phyloP scores from a whole-genome alignment of 2,113 vertebrate species.

The Nanorana parkeri region DNA sequence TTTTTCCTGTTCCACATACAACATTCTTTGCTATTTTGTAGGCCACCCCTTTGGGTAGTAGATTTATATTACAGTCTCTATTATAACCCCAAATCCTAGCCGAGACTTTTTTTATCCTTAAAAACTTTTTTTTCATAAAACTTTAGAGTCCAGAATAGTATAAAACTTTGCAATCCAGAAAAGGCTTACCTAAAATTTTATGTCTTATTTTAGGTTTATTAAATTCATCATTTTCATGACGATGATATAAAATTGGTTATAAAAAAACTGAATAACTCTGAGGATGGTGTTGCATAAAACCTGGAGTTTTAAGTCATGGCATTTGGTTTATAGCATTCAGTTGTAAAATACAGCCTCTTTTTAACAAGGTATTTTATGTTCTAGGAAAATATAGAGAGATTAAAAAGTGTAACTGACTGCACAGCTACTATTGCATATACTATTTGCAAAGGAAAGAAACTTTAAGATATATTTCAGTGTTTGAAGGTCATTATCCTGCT shows the following conservation, averaged over 20 bases:
- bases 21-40: no score
- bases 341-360: conserved; percentile 30
- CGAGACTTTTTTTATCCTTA: neutral
- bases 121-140: conserved; percentile 31
- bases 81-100: no score
- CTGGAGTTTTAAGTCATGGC: conserved; percentile 8
- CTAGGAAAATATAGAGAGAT: conserved; percentile 13
- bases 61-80: no score
- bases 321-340: conserved; percentile 34
- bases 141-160: neutral
- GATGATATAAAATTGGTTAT: conserved; percentile 38
- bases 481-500: neutral
- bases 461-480: neutral
- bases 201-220: conserved; percentile 45
- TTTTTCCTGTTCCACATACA: no score
- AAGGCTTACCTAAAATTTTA: conserved; percentile 41
- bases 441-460: conserved; percentile 17
- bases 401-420: conserved; percentile 28
- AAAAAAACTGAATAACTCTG: conserved; percentile 37
- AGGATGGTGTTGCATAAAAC: conserved; percentile 37
- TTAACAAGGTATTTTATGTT: conserved; percentile 28
- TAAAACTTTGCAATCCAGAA: conserved; percentile 44
- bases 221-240: conserved; percentile 41
- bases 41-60: no score
- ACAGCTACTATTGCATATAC: neutral